Percentiles rank a stretch among this genome's conserved stretches.
Conservation (phyloP, 2,113 vertebrate genomes). For the Erythrocercus mccallii region DNA sequence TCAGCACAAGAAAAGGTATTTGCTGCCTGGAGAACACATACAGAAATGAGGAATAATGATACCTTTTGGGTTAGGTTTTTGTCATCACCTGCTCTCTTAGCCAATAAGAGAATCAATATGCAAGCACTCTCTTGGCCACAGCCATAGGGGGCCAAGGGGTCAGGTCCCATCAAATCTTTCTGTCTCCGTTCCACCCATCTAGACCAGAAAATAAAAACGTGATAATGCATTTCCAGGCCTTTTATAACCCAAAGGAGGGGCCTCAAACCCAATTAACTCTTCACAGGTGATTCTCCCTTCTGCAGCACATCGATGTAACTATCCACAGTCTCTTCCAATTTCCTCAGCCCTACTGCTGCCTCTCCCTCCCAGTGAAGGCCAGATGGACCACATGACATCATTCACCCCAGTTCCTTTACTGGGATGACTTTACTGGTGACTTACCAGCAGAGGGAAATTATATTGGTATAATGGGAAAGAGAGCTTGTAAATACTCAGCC, state of each 20-base stretch:
- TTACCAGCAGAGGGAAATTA: background rate
- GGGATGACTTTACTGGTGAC: background rate
- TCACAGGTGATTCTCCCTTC: background rate
- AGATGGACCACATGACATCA: background rate
- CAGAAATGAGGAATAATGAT: background rate
- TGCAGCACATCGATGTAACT: background rate
- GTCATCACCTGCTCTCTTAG: background rate
- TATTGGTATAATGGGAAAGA: background rate
- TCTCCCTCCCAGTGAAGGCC: background rate
- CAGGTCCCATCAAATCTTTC: background rate
- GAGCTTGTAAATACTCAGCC: background rate
- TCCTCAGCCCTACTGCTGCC: background rate
- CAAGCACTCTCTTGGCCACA: rapidly evolving
- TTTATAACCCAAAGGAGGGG: background rate
- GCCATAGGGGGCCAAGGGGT: rapidly evolving
- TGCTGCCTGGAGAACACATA: background rate
- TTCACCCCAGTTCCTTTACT: background rate
- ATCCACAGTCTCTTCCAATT: background rate
- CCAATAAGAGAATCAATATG: background rate
- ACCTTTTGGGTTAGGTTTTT: background rate
- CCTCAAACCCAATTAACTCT: background rate
- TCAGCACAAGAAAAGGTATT: background rate
- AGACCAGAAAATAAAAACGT: rapidly evolving
- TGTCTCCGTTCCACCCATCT: rapidly evolving
- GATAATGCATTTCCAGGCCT: rapidly evolving